Evolutionary conservation across 2,888 invertebrate species (phyloP).

Genomic region (Rhimphoctona megacephalus): DNA sequence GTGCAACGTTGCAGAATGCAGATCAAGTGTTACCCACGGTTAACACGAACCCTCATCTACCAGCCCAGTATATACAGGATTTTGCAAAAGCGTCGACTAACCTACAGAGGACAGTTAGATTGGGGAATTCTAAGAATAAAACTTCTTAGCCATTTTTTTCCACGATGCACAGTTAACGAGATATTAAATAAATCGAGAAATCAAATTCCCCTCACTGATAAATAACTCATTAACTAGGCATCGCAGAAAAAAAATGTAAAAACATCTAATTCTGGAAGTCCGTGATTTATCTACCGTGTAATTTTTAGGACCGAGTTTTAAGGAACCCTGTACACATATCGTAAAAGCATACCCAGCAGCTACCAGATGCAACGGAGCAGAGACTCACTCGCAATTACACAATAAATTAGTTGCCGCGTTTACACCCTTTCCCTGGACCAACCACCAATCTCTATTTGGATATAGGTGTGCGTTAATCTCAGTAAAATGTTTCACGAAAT

Average conservation of each 20-base stretch:
- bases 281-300: neutral
- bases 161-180: neutral
- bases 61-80: slow-evolving; percentile 7
- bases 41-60: slow-evolving; percentile 53
- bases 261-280: neutral
- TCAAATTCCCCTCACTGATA: neutral
- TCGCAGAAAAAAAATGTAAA: neutral
- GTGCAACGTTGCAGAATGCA: slow-evolving; percentile 68
- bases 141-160: neutral
- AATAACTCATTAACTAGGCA: neutral
- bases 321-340: slow-evolving; percentile 27
- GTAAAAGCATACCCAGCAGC: slow-evolving; percentile 42
- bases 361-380: slow-evolving; percentile 56
- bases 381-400: slow-evolving; percentile 65
- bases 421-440: slow-evolving; percentile 35
- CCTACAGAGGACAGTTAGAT: neutral
- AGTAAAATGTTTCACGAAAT: slow-evolving; percentile 33
- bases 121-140: neutral
- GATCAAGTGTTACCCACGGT: slow-evolving; percentile 66
- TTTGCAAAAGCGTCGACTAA: neutral
- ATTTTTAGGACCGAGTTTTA: neutral
- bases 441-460: slow-evolving; percentile 29
- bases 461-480: slow-evolving; percentile 18
- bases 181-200: neutral
- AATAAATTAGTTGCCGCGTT: slow-evolving; percentile 61